Evolutionary conservation across 2,797 vertebrate genomes (phyloP).

Genomic region (Melanotaenia pygmaea): DNA sequence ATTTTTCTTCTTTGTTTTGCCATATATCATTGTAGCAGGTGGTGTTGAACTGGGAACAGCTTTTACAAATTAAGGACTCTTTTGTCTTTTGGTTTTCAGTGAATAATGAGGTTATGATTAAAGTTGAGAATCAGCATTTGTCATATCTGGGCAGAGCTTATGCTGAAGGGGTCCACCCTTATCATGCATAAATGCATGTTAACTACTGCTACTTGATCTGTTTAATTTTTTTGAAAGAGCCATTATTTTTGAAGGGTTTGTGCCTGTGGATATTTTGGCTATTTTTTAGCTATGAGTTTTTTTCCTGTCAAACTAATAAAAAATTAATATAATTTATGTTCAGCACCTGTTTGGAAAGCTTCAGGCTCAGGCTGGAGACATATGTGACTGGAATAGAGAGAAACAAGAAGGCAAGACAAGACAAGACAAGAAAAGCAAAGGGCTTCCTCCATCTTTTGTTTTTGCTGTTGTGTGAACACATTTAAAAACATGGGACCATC

Average conservation of each 20-base stretch:
- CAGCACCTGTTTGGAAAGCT: conserved; percentile 45
- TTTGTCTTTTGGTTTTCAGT: conserved; percentile 23
- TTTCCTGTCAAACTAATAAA: conserved; percentile 44
- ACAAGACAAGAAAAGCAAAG: conserved; percentile 13
- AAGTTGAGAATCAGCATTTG: conserved; percentile 21
- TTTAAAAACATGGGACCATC: neutral
- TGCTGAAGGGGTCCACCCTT: conserved; percentile 6
- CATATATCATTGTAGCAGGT: conserved; percentile 34
- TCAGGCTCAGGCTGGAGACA: conserved; percentile 26
- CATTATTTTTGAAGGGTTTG: conserved; percentile 24
- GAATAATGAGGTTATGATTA: conserved; percentile 47
- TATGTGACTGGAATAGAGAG: conserved; percentile 45
- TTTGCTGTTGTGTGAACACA: conserved; percentile 16
- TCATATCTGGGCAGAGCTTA: conserved; percentile 23
- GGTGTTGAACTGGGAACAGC: conserved; percentile 26
- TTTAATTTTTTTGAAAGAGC: conserved; percentile 18
- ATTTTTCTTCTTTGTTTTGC: neutral
- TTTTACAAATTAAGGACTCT: conserved; percentile 22
- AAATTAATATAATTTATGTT: conserved; percentile 31
- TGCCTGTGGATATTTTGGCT: conserved; percentile 38
- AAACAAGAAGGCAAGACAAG: conserved; percentile 15
- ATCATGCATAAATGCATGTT: conserved; percentile 13
- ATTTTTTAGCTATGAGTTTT: conserved; percentile 16
- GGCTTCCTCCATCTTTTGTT: conserved; percentile 10
- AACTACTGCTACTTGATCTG: neutral